These are phyloP conservation scores for Aromia moschata DNA, from an alignment of 2,888 invertebrate species.

Conservation along the genomic window DNA sequence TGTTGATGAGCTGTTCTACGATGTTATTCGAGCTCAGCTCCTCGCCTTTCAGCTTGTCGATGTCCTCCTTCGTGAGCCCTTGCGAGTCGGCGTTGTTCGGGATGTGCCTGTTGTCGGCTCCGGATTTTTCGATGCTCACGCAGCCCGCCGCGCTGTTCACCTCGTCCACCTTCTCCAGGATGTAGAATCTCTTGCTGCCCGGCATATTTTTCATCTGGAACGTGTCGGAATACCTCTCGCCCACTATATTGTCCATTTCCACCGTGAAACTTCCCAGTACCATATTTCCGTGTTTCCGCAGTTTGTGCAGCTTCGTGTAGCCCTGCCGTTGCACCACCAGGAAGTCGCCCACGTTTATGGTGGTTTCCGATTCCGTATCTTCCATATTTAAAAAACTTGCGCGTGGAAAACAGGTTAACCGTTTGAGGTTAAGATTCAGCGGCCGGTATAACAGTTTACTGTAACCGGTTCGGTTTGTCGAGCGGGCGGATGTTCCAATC, in stretches of 20 bases:
- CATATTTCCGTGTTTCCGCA: constrained; percentile 71
- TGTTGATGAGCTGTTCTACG: constrained; percentile 86
- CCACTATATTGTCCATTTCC: constrained; percentile 73
- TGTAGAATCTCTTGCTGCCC: constrained; percentile 65
- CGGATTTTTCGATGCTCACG: constrained; percentile 73
- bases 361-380: constrained; percentile 34
- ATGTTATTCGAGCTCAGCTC: constrained; percentile 84
- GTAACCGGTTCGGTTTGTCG: too few relatives aligned
- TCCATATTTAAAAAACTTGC: too few relatives aligned
- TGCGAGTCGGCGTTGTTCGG: constrained; percentile 83
- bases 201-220: constrained; percentile 78
- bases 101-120: constrained; percentile 86
- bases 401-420: constrained; percentile 8
- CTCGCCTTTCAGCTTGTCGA: constrained; percentile 78
- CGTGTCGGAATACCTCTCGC: constrained; percentile 76
- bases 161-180: constrained; percentile 67
- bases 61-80: constrained; percentile 83
- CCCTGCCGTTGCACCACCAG: constrained; percentile 81
- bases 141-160: constrained; percentile 68
- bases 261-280: constrained; percentile 76
- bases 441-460: not conserved
- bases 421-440: constrained; percentile 12
- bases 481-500: too few relatives aligned
- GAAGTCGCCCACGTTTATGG: constrained; percentile 75
- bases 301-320: constrained; percentile 80